Percentiles rank a stretch among this genome's conserved stretches.
Evolutionary conservation across 2,888 invertebrate genomes (phyloP).

Genomic region (Microctonus hyperodae): DNA sequence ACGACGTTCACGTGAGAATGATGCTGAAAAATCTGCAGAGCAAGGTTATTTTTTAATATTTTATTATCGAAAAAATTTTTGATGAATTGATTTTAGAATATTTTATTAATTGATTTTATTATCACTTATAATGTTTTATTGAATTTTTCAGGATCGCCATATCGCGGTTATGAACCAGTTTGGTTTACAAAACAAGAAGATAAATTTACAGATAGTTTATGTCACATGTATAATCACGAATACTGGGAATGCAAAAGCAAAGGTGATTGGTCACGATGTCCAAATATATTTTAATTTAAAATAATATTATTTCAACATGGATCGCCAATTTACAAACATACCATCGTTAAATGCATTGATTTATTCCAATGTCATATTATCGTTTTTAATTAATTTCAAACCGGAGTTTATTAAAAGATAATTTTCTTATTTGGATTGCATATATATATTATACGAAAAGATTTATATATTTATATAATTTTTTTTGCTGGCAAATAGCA

Average conservation of each 20-base stretch:
- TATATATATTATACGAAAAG: background rate
- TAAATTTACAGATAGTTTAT: slow-evolving; percentile 71
- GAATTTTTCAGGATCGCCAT: slow-evolving; percentile 68
- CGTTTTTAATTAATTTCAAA: background rate
- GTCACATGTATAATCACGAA: slow-evolving; percentile 84
- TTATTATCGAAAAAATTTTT: background rate
- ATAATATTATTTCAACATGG: slow-evolving; percentile 26
- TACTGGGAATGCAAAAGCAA: slow-evolving; percentile 94
- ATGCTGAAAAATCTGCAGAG: slow-evolving; percentile 75
- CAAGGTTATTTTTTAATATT: slow-evolving; percentile 59
- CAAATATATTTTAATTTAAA: slow-evolving; percentile 81
- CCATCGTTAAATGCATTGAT: background rate
- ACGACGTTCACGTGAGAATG: slow-evolving; percentile 80
- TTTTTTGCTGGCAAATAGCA: background rate
- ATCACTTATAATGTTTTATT: background rate
- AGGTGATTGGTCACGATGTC: slow-evolving; percentile 90
- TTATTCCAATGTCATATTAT: background rate
- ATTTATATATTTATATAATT: background rate
- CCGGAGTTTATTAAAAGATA: background rate
- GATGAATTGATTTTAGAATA: background rate
- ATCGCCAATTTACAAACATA: background rate
- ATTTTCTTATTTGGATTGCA: background rate
- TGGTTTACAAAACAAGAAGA: slow-evolving; percentile 92
- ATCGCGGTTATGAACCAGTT: slow-evolving; percentile 77
- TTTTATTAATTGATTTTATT: background rate